Base-by-base conservation (phyloP, 2,113 vertebrate species). In the Nibea coibor region DNA sequence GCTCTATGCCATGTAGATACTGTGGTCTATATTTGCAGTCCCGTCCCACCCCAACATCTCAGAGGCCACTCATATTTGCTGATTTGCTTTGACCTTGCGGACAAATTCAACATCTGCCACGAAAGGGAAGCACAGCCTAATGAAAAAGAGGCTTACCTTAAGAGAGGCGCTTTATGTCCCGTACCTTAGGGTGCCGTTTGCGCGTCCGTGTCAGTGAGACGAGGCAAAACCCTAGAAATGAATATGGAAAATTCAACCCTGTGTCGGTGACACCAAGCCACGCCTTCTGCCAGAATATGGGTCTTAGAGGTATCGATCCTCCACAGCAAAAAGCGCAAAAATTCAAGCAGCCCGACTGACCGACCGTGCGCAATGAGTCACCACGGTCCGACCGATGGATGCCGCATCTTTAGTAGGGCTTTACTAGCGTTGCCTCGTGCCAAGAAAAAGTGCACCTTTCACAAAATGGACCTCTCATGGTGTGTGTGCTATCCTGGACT, bases 81-180 rank as follows among this genome's bases (percentile, higher is more conserved):
- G 61, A 48, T 71, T 79, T 86, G 78, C 63, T 83, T 75, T 95
- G 94, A 95, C 94, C 94, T 95, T 95, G 94, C 90, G 81, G 88
- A 70, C 42, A 50, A 81, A 84, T 78, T 62, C 12, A 74, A 67
- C 64, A 83, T 78, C 62, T 78, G 65, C 70, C 24, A 17, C 53
- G 14, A 78, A 39, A 82, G 14, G 17, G 77, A 73, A 67, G 4
- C 15, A 35, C n/a, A 51, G 22, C 59, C 22, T 26, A 56, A 10
- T 26, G 35, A 80, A 39, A 50, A 59, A 50, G 57, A 77, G 26
- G 17, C 87, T 91, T 92, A 93, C 93, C 92, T 90, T 87, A 39
- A 39, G 19, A 77, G 45, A 78, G 50, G 57, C 57, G 83, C 78
- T 43, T 50, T 72, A 43, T 43, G 80, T 83, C 70, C 77, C 51